Evolutionary conservation across 2,888 invertebrate species (phyloP).

Genomic region (Nymphalis urticae): DNA sequence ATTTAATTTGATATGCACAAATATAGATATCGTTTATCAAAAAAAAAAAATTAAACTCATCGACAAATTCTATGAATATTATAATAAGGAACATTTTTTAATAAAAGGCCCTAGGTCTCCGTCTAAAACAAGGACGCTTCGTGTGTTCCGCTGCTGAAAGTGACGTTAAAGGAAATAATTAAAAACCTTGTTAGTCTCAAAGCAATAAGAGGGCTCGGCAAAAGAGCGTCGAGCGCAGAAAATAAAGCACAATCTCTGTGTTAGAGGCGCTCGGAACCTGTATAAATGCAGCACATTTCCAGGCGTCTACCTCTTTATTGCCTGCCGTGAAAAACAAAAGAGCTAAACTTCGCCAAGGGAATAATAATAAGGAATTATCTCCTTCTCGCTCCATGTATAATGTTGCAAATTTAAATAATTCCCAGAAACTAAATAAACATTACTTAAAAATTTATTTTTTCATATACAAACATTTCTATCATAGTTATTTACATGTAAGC

Average conservation of each 20-base stretch:
- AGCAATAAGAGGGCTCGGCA: slow-evolving; percentile 70
- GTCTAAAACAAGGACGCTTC: slow-evolving; percentile 33
- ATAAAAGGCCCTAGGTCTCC: slow-evolving; percentile 28
- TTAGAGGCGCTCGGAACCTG: slow-evolving; percentile 58
- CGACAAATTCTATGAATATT: slow-evolving; percentile 10
- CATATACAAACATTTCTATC: too few relatives aligned
- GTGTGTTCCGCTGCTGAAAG: slow-evolving; percentile 53
- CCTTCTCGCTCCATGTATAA: slow-evolving; percentile 44
- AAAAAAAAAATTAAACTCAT: not conserved
- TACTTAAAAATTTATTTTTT: too few relatives aligned
- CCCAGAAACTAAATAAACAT: not conserved
- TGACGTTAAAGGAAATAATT: slow-evolving; percentile 79
- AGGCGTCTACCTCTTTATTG: slow-evolving; percentile 75
- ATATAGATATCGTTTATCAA: not conserved
- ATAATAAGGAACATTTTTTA: slow-evolving; percentile 15
- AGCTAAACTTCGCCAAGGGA: slow-evolving; percentile 63
- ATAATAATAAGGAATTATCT: slow-evolving; percentile 74
- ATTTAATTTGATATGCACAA: too few relatives aligned
- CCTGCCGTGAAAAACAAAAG: slow-evolving; percentile 72
- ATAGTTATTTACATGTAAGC: too few relatives aligned
- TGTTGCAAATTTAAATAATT: slow-evolving; percentile 20
- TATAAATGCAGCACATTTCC: slow-evolving; percentile 76
- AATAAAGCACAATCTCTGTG: slow-evolving; percentile 63
- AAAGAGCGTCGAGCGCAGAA: slow-evolving; percentile 68
- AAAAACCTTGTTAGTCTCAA: slow-evolving; percentile 77